Evolutionary conservation across 2,113 vertebrate species (phyloP).

Genomic region (Damaliscus lunatus): DNA sequence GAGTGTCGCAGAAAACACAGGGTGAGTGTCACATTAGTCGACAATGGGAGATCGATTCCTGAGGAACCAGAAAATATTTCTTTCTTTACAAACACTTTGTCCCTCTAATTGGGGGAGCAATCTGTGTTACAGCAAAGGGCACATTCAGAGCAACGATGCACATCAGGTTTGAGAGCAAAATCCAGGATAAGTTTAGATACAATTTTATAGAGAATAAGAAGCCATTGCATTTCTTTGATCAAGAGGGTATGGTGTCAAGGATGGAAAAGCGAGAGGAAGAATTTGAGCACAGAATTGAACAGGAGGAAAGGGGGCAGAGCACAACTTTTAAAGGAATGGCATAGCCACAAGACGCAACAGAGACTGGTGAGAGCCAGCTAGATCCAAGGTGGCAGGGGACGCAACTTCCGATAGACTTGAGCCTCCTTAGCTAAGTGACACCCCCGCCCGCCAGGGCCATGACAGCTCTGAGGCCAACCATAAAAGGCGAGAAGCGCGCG

Average conservation of each 20-base stretch:
- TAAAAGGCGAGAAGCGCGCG: background rate
- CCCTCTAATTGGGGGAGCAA: background rate
- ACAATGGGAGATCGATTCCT: background rate
- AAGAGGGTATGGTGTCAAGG: background rate
- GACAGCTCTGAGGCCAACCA: background rate
- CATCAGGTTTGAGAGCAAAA: background rate
- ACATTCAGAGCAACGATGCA: background rate
- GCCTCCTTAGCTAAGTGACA: background rate
- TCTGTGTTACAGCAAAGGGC: background rate
- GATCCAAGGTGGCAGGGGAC: background rate
- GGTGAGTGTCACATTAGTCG: no score
- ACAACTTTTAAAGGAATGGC: background rate
- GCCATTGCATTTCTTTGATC: background rate
- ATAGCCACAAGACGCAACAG: background rate
- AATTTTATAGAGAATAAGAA: background rate
- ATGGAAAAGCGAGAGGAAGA: background rate
- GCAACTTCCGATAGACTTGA: accelerated
- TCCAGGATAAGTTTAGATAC: background rate
- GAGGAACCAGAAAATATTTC: background rate
- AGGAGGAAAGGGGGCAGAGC: background rate
- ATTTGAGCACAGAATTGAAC: background rate
- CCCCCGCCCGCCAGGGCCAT: accelerated
- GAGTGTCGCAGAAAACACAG: accelerated
- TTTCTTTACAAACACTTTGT: background rate
- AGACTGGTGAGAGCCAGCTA: background rate